phyloP scores from a whole-genome alignment of 1,140 invertebrate species.

The Ceratina calcarata region DNA sequence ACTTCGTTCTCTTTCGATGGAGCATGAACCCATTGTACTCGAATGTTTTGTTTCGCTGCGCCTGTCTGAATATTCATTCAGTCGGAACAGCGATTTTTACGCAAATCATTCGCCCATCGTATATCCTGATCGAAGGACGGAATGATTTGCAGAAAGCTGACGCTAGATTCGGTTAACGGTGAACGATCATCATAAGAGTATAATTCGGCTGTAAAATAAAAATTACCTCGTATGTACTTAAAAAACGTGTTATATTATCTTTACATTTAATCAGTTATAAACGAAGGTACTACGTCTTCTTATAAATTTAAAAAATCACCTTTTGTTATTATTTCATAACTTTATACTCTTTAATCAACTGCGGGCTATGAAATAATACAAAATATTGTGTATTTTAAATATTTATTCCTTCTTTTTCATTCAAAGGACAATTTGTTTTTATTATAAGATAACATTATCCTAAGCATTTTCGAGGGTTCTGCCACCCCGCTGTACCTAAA shows the following conservation, averaged over 20 bases:
- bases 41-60: constrained; percentile 16
- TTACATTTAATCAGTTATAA: constrained; percentile 50
- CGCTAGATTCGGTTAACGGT: constrained; percentile 19
- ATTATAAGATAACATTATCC: constrained; percentile 81
- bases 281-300: constrained; percentile 42
- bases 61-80: no score
- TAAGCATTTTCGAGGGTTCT: constrained; percentile 78
- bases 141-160: constrained; percentile 19
- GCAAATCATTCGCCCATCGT: constrained; percentile 7
- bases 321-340: constrained; percentile 51
- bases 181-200: constrained; percentile 52
- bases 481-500: constrained; percentile 78
- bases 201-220: constrained; percentile 57
- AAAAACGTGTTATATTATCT: constrained; percentile 51
- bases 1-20: neutral
- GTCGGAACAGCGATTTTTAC: constrained; percentile 18
- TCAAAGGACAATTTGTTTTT: constrained; percentile 81
- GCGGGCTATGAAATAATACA: constrained; percentile 58
- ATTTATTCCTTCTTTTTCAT: constrained; percentile 80
- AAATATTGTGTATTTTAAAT: constrained; percentile 78
- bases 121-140: constrained; percentile 6
- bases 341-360: constrained; percentile 40
- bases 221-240: constrained; percentile 56
- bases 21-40: constrained; percentile 20
- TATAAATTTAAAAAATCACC: constrained; percentile 49